These are phyloP conservation scores for Bathybates hornii DNA, from an alignment of 2,113 vertebrate genomes.

Conservation along the genomic window DNA sequence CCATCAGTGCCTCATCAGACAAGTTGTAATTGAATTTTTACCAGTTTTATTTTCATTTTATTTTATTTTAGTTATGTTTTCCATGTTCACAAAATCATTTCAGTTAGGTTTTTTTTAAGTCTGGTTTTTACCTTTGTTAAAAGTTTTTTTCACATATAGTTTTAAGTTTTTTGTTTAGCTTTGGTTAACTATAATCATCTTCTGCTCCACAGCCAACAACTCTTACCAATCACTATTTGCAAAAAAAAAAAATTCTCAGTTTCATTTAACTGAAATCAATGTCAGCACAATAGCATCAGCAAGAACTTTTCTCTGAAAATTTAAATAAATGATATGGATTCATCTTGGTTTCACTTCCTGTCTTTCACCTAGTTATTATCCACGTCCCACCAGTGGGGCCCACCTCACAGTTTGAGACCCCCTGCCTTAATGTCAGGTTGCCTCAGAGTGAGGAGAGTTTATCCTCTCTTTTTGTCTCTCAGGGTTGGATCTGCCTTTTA, in stretches of 20 bases:
- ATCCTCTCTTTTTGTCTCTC: slow-evolving; percentile 3
- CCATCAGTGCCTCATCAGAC: neutral
- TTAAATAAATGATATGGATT: neutral
- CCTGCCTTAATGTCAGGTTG: neutral
- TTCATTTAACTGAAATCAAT: neutral
- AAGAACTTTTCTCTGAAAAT: neutral
- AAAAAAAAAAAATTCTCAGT: neutral
- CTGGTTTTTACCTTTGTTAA: neutral
- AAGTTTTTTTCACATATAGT: neutral
- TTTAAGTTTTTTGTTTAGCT: rapidly evolving
- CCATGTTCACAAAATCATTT: neutral
- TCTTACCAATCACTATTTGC: neutral
- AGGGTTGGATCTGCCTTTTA: slow-evolving; percentile 93
- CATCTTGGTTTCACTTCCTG: neutral
- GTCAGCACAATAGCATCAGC: neutral
- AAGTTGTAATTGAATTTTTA: neutral
- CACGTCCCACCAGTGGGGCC: neutral
- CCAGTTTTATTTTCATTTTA: neutral
- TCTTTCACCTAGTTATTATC: neutral
- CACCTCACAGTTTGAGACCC: neutral
- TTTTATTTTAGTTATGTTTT: neutral
- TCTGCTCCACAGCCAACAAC: neutral
- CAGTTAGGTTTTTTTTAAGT: neutral
- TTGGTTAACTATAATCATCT: neutral
- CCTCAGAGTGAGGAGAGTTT: neutral